A percentile compares a stretch with the other conserved stretches of the same genome.
These are phyloP conservation scores for Labia minor DNA, from an alignment of 2,888 invertebrate genomes.

Conservation along the genomic window DNA sequence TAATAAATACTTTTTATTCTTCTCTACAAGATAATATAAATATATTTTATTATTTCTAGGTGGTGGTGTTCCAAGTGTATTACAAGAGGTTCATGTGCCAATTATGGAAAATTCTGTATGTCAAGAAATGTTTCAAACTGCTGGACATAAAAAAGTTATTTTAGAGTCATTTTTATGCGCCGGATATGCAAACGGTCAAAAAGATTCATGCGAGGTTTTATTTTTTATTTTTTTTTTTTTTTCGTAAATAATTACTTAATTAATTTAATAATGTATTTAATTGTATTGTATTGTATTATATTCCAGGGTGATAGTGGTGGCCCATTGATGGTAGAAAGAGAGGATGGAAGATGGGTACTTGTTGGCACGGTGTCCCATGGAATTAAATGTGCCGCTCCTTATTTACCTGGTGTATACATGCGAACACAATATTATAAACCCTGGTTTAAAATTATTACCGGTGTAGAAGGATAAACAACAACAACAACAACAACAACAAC, in stretches of 20 bases:
- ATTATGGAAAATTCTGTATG: constrained; percentile 84
- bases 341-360: constrained; percentile 75
- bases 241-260: constrained; percentile 8
- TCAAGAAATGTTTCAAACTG: constrained; percentile 87
- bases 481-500: too few species aligned
- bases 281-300: neutral
- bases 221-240: neutral
- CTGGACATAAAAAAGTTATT: constrained; percentile 78
- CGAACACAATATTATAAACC: constrained; percentile 82
- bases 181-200: constrained; percentile 82
- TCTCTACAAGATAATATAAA: neutral
- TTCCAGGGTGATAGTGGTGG: constrained; percentile 84
- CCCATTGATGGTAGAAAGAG: constrained; percentile 69
- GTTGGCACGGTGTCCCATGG: constrained; percentile 90
- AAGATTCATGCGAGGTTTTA: constrained; percentile 80
- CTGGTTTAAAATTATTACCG: constrained; percentile 81
- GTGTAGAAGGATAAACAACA: constrained; percentile 42
- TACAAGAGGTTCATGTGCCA: constrained; percentile 84
- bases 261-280: constrained; percentile 1
- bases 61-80: constrained; percentile 77
- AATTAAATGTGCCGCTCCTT: constrained; percentile 88
- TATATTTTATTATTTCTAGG: constrained; percentile 33
- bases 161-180: constrained; percentile 81
- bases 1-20: neutral
- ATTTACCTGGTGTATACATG: constrained; percentile 88